Conservation (phyloP, 2,888 invertebrate species). For the Tinea pellionella region DNA sequence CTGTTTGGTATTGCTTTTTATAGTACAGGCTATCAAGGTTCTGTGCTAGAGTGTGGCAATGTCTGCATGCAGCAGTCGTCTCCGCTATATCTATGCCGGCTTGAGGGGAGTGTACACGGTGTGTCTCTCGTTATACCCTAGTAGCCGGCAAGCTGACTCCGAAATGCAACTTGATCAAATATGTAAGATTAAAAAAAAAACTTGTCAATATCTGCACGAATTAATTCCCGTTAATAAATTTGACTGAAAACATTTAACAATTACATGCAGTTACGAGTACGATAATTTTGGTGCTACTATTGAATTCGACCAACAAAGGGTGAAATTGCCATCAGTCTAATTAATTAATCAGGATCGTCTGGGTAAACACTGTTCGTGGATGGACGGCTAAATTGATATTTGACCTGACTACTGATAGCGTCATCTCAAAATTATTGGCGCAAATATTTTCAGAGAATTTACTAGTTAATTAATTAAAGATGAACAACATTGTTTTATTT, state of each 20-base stretch:
- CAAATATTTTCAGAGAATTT: slow-evolving; percentile 4
- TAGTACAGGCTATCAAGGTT: too few species aligned
- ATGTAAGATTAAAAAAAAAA: too few species aligned
- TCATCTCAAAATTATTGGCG: neutral
- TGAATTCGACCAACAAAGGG: slow-evolving; percentile 31
- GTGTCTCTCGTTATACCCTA: too few species aligned
- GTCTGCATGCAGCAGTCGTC: too few species aligned
- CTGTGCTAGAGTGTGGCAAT: too few species aligned
- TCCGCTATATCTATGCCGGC: too few species aligned
- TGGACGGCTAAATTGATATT: slow-evolving; percentile 21
- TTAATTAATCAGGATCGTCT: slow-evolving; percentile 49
- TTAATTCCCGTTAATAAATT: neutral
- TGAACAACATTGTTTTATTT: neutral
- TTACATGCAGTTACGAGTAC: neutral
- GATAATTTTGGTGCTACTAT: slow-evolving; percentile 18
- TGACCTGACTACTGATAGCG: slow-evolving; percentile 18
- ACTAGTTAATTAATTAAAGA: neutral
- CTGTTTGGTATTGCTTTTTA: too few species aligned
- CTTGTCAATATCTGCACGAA: too few species aligned
- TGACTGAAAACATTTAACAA: neutral
- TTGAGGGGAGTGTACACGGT: too few species aligned
- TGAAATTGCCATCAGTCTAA: slow-evolving; percentile 36
- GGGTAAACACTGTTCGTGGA: slow-evolving; percentile 30
- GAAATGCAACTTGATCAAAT: too few species aligned
- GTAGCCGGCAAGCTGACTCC: too few species aligned